Evolutionary conservation across 2,888 invertebrate species (phyloP).

Genomic region (Vanessa cardui): DNA sequence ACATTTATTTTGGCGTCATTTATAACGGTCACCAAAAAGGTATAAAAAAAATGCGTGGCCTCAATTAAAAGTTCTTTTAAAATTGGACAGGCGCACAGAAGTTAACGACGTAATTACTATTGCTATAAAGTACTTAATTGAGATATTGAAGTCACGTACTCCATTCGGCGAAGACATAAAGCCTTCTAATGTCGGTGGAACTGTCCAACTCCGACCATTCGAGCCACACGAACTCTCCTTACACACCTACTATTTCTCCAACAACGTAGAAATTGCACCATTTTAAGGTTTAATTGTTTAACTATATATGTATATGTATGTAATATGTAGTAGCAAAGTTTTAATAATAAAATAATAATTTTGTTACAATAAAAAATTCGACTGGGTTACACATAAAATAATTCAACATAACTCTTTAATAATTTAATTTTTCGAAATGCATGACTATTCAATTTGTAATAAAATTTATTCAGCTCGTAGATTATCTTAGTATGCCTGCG

Average conservation of each 20-base stretch:
- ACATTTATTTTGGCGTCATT: not conserved
- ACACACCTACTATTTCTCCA: slow-evolving; percentile 36
- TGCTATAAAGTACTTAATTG: slow-evolving; percentile 55
- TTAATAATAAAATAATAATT: no score
- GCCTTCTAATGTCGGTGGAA: slow-evolving; percentile 68
- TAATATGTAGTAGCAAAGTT: not conserved
- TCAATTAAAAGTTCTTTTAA: slow-evolving; percentile 6
- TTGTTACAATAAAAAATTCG: no score
- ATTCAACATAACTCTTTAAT: no score
- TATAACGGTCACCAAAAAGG: not conserved
- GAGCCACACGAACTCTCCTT: slow-evolving; percentile 47
- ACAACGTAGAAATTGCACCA: slow-evolving; percentile 31
- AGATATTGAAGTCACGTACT: slow-evolving; percentile 66
- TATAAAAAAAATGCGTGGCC: not conserved
- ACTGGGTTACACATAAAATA: no score
- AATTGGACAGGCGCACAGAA: slow-evolving; percentile 8
- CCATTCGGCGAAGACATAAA: slow-evolving; percentile 68
- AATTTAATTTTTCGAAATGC: not conserved
- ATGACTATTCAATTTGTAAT: not conserved
- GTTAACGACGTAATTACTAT: slow-evolving; percentile 41
- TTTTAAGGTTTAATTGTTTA: slow-evolving; percentile 22
- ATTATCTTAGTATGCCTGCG: slow-evolving; percentile 23
- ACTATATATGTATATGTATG: not conserved
- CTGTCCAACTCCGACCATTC: slow-evolving; percentile 71
- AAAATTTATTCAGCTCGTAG: slow-evolving; percentile 10